Base-by-base conservation (phyloP, 2,113 vertebrate genomes). In the Polyodon spathula region DNA sequence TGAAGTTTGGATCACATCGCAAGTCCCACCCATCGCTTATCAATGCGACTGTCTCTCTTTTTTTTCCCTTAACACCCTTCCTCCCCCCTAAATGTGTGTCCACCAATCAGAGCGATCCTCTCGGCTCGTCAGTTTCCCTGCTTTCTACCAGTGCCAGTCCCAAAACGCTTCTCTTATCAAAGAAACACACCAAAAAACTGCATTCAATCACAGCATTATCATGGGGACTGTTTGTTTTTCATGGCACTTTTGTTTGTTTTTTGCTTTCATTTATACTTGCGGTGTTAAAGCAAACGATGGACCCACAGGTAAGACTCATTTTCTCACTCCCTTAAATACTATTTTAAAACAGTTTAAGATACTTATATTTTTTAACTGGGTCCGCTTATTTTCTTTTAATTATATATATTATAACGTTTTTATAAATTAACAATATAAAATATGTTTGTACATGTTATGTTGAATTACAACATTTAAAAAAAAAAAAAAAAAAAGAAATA, bases 221-320 rank as follows among this genome's bases (percentile, higher is more conserved):
- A 93, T 93, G 92, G 84, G 85, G 77, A 79, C 81, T 81, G 81
- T 74, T 74, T 75, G 81, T 77, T 85, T 85, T 76, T 79, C 76
- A 76, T 81, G 87, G 84, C 78, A 81, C 80, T 81, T 87, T 62
- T 90, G 82, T 81, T 77, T 90, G 85, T 76, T 90, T 71, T 68
- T 89, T 71, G 76, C 86, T 67, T 78, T 91, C 78, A 75, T 85
- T 72, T 83, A 80, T 77, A 81, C 76, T 71, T 78, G 80, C 79
- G 75, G 80, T 79, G 74, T 86, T 66, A 83, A 84, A 79, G 89
- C 82, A 77, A 79, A 86, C 81, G 81, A 70, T 72, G 90, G 84
- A 73, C 74, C 73, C 62, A 72, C 86, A 91, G 92, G 92, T 92
- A 90, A 92, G 85, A 65, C 37, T 65, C 40, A 37, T 57, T 64